phyloP scores from a whole-genome alignment of 1,140 invertebrate genomes.

The Zaprionus ghesquierei region DNA sequence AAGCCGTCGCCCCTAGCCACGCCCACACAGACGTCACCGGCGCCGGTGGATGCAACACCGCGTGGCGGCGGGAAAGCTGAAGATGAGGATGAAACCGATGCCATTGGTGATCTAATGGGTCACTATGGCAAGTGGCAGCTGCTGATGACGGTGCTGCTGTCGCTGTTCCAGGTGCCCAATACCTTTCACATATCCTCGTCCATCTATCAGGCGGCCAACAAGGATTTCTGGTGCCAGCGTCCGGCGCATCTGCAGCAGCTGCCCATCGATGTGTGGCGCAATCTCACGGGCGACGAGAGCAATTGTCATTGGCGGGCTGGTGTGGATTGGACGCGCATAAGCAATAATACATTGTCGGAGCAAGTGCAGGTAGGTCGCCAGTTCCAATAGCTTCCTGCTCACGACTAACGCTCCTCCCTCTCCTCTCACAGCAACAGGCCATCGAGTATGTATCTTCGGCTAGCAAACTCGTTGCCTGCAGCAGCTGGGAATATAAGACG shows the following conservation, averaged over 20 bases:
- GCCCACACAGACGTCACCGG: conserved; percentile 60
- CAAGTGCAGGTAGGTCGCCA: conserved; percentile 46
- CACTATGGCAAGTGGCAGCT: conserved; percentile 90
- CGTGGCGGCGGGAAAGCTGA: conserved; percentile 32
- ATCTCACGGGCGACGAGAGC: conserved; percentile 84
- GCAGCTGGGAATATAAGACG: conserved; percentile 87
- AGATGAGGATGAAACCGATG: conserved; percentile 85
- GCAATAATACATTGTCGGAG: conserved; percentile 40
- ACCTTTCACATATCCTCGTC: conserved; percentile 89
- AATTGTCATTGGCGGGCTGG: conserved; percentile 82
- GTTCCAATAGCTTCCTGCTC: conserved; percentile 9
- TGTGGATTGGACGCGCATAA: conserved; percentile 65
- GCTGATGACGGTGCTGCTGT: conserved; percentile 87
- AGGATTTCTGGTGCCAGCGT: conserved; percentile 86
- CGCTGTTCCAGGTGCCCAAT: conserved; percentile 89
- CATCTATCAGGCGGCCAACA: conserved; percentile 86
- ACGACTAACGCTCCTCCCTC: not conserved
- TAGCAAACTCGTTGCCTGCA: conserved; percentile 83
- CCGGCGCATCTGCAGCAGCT: conserved; percentile 84
- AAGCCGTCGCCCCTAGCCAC: conserved; percentile 67
- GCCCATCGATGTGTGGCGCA: conserved; percentile 84
- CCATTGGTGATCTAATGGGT: conserved; percentile 87
- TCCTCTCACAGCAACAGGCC: conserved; percentile 36
- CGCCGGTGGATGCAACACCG: conserved; percentile 20
- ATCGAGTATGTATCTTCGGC: not conserved